Evolutionary conservation across 2,113 vertebrate species (phyloP).

Genomic region (Cisticola juncidis): DNA sequence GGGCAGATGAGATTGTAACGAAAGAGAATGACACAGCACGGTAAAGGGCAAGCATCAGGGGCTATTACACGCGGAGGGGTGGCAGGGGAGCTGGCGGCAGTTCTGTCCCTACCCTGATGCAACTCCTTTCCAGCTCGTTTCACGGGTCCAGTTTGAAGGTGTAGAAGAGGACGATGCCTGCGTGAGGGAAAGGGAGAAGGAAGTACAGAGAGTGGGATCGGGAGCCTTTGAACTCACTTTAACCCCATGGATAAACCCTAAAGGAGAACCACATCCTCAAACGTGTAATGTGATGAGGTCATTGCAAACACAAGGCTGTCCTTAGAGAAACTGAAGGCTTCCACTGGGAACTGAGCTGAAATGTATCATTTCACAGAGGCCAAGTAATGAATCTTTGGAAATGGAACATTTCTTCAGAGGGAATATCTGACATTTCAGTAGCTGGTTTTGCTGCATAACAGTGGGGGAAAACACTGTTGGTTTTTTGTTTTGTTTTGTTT

Average conservation of each 20-base stretch:
- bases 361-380: neutral
- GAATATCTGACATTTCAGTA: neutral
- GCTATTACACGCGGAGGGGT: accelerated
- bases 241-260: neutral
- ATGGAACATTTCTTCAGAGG: neutral
- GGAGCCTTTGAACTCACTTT: neutral
- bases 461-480: accelerated
- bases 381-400: neutral
- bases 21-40: neutral
- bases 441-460: neutral
- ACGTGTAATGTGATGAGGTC: neutral
- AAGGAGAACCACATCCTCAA: neutral
- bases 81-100: neutral
- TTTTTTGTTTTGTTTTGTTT: neutral
- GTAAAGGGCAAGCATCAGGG: neutral
- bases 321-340: neutral
- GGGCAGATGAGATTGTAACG: neutral
- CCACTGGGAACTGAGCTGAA: neutral
- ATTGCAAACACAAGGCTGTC: neutral
- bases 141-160: neutral
- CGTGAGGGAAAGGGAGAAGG: neutral
- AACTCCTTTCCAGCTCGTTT: neutral
- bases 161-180: accelerated
- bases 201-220: neutral
- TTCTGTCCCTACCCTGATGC: neutral